A percentile compares a stretch with the other conserved stretches of the same genome.
Conservation (phyloP, 2,797 vertebrate genomes). For the Dendrocincla tyrannina region DNA sequence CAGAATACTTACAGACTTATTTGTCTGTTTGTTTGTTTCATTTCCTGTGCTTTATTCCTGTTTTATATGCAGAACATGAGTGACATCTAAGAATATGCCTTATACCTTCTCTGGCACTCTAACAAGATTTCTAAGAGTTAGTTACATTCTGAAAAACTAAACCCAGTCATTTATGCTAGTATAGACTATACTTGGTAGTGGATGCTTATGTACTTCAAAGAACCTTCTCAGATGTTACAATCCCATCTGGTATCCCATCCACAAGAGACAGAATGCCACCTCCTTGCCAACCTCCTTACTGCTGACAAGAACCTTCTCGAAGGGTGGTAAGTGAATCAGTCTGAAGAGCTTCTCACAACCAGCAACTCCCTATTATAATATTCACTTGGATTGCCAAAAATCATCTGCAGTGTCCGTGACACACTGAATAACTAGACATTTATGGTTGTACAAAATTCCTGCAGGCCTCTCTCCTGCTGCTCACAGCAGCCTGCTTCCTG, state of each 20-base stretch:
- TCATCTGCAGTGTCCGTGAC: not conserved
- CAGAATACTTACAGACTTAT: not conserved
- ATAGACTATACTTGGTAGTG: not conserved
- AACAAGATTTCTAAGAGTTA: not conserved
- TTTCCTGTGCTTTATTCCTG: not conserved
- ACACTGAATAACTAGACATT: not conserved
- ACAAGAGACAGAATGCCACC: not conserved
- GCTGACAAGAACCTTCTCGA: not conserved
- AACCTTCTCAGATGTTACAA: not conserved
- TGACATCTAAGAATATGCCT: not conserved
- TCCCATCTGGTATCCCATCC: not conserved
- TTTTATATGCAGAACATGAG: not conserved
- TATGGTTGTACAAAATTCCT: not conserved
- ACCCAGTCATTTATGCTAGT: not conserved
- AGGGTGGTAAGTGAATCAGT: not conserved
- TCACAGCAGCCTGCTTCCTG: slow-evolving; percentile 40
- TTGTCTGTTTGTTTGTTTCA: not conserved
- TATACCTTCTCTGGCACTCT: not conserved
- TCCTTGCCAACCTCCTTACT: not conserved
- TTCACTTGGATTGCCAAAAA: not conserved
- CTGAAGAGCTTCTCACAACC: not conserved
- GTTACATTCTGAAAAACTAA: not conserved
- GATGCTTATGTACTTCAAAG: not conserved
- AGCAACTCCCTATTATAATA: not conserved
- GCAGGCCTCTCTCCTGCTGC: not conserved